Conservation (phyloP, 2,797 vertebrate genomes). For the Clarias pachynema region DNA sequence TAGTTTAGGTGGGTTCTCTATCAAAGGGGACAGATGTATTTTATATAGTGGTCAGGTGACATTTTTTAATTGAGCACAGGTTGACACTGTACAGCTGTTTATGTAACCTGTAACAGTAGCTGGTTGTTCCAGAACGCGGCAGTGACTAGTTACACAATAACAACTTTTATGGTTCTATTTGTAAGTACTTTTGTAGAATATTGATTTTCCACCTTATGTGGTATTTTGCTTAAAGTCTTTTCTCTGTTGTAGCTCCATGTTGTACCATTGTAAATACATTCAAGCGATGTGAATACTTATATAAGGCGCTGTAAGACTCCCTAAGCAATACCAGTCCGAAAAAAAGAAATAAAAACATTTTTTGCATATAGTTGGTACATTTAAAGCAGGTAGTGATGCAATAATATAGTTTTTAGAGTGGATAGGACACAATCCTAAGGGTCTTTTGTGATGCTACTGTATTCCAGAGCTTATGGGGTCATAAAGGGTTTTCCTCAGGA, state of each 20-base stretch:
- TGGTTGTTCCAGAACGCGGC: neutral
- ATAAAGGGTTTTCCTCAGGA: too few relatives aligned
- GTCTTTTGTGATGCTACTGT: neutral
- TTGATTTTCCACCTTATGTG: neutral
- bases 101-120: neutral
- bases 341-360: neutral
- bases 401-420: neutral
- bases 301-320: neutral
- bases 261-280: neutral
- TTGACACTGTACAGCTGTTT: neutral
- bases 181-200: neutral
- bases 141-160: neutral
- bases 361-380: neutral
- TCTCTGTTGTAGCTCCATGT: neutral
- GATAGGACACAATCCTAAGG: neutral
- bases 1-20: neutral
- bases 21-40: neutral
- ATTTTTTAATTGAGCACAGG: neutral
- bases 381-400: neutral
- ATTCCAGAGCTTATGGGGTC: neutral
- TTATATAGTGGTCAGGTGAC: neutral
- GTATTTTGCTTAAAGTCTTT: neutral
- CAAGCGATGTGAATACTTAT: neutral
- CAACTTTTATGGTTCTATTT: neutral
- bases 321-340: neutral